Base-by-base conservation (phyloP, 92 coral and sea anemone species). In the Virgularia gustaviana region DNA sequence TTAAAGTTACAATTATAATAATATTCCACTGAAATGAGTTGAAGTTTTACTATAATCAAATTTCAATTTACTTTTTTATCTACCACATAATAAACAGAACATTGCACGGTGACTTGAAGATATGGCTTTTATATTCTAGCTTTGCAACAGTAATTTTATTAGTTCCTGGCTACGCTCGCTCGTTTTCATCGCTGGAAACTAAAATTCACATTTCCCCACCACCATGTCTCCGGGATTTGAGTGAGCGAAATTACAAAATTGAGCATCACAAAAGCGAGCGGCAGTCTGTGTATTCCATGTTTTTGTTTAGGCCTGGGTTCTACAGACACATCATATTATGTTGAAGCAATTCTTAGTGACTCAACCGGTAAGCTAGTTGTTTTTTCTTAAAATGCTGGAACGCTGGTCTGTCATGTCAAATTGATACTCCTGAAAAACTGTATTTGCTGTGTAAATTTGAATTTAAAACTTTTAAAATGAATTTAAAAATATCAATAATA, bases 291-390 rank as follows among this genome's bases (percentile, higher is more conserved):
- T 22, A 4, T 43, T 43, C n/a, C 13, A 43, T 43, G n/a, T 3
- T 18, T 18, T 12, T 16, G 38, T 1, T 11, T 37, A 86, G 90
- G 90, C 73, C 33, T 49, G 24, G 90, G 90, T 19, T 86, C 90
- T 4, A 78, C 72, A 38, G 79, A 62, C 19, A 75, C 62, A 28
- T 70, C 75, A 0, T 86, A 86, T 52, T 55, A 83, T 37, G 87
- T 86, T 30, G 39, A 79, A 20, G 85, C 70, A 9, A 29, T 86
- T 11, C 43, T 86, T 49, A 63, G 62, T 76, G 71, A 83, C 28
- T 49, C 61, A 5, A 53, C 57, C 19, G 90, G 90, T 78, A 45
- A 61, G 85, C 15, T 19, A 7, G 1, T 9, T 59, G 2, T 10
- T 2, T 16, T 20, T 0, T 24, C 36, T 2, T 16, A 43, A 36